phyloP scores from a whole-genome alignment of 1,140 invertebrate genomes.

The Zaprionus ornatus region DNA sequence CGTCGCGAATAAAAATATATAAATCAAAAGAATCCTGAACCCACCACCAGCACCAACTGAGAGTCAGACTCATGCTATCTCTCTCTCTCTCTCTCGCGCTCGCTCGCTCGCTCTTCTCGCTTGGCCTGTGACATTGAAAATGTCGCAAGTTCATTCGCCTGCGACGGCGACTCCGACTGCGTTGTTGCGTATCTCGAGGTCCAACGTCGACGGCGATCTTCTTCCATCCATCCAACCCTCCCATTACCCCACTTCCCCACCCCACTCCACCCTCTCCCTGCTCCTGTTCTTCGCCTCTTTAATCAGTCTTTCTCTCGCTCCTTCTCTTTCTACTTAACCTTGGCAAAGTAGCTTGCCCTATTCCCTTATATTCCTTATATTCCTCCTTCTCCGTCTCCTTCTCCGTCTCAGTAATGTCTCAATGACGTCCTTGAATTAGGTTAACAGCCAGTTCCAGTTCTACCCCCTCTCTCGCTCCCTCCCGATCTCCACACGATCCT shows the following conservation, averaged over 20 bases:
- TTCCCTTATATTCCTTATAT: conserved; percentile 75
- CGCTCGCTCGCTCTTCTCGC: not conserved
- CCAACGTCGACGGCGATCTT: conserved; percentile 28
- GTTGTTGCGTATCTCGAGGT: conserved; percentile 26
- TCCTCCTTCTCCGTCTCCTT: conserved; percentile 6
- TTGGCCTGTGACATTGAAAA: conserved; percentile 71
- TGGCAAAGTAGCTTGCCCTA: conserved; percentile 83
- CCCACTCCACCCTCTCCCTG: not conserved
- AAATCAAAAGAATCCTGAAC: conserved; percentile 68
- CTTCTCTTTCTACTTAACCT: conserved; percentile 51
- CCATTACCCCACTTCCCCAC: not conserved
- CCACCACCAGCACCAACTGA: conserved; percentile 52
- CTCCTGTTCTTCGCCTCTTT: not conserved
- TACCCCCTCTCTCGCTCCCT: not conserved
- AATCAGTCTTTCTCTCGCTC: conserved; percentile 1
- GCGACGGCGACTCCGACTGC: not conserved
- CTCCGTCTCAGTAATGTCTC: conserved; percentile 66
- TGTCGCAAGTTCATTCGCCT: conserved; percentile 76
- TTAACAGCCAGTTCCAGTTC: conserved; percentile 71
- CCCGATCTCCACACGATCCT: conserved; percentile 28
- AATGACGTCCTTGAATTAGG: conserved; percentile 83
- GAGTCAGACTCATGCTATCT: not conserved
- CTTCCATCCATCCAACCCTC: conserved; percentile 6
- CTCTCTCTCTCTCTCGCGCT: not conserved
- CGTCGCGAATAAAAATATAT: conserved; percentile 75